Base-by-base conservation (phyloP, 2,888 invertebrate species). In the Pristionchus exspectatus region DNA sequence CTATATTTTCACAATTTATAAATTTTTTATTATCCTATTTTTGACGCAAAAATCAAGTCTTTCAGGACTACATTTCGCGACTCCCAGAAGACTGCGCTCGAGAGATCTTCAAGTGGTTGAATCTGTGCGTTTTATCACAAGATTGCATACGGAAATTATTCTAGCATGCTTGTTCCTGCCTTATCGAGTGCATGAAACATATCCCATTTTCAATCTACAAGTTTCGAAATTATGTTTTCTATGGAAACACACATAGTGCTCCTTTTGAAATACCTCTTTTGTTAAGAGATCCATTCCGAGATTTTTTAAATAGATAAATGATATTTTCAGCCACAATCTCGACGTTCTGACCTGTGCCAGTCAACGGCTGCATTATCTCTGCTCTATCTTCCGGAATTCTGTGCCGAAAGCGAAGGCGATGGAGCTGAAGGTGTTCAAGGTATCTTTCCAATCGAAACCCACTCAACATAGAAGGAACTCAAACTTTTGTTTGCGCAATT, bases 361-460 rank as follows among this genome's bases (percentile, higher is more conserved):
- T 74, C 74, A 74, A 33, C 33, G 74, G 5, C 24, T 33, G 38
- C 21, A 38, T 44, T 74, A 38, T 21, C 38, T 74, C 38, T 18
- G 33, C 24, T 7, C 30, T 5, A 24, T 21, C 24, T 33, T 33
- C 21, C 24, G 74, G 5, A 2, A 16, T 10, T 7, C 33, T 1
- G 38, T 21, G 4, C 74, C 21, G 18, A 33, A 38, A 74, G 33
- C 74, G 30, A 18, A 33, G 0, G 74, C 74, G 16, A 1, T 74
- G 0, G 74, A 74, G 38, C 38, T 74, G 74, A 44, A 33, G 24
- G 38, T 74, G 21, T 74, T 74, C 74, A 74, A 74, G 74, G 74
- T 74, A 74, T 14, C 10, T 16, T 72, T 33, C 14, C 30, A 30
- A 21, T 66, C 16, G 14, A 14, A 14, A 59, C 59, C 4, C 59